These are phyloP conservation scores for Poecilia velifera DNA, from an alignment of 2,797 vertebrate genomes.

Conservation along the genomic window DNA sequence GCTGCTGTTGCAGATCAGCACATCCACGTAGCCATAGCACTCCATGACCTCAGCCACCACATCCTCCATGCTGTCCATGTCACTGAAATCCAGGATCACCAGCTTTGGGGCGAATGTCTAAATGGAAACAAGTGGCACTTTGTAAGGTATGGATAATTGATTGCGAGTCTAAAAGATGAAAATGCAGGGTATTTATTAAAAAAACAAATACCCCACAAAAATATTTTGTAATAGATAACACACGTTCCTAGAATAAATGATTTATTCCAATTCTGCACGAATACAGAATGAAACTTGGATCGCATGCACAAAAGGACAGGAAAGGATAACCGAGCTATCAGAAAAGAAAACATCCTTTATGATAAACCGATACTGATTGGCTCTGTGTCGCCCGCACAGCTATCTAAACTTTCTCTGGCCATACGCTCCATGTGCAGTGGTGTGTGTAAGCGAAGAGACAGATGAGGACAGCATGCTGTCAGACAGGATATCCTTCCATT, in stretches of 20 bases:
- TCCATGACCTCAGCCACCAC: slow-evolving; percentile 88
- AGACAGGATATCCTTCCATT: slow-evolving; percentile 81
- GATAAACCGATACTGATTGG: not conserved
- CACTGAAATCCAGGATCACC: slow-evolving; percentile 91
- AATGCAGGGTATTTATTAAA: not conserved
- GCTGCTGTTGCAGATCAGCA: slow-evolving; percentile 92
- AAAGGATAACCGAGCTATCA: not conserved
- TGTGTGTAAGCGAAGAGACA: slow-evolving; percentile 43
- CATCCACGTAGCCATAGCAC: slow-evolving; percentile 93
- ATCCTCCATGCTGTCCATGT: slow-evolving; percentile 87
- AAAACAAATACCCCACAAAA: too few relatives aligned
- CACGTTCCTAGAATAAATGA: not conserved
- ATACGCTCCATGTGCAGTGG: slow-evolving; percentile 19
- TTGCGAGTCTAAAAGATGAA: not conserved
- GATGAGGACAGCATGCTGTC: slow-evolving; percentile 67
- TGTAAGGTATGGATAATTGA: not conserved
- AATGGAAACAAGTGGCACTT: slow-evolving; percentile 9
- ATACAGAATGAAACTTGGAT: not conserved
- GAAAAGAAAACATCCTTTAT: not conserved
- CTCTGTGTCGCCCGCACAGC: not conserved
- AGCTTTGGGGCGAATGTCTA: slow-evolving; percentile 94
- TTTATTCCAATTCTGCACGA: not conserved
- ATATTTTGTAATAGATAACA: not conserved
- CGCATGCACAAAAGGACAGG: not conserved
- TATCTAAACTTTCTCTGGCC: not conserved